phyloP scores from a whole-genome alignment of 1,140 invertebrate species.

The Melanaphis sacchari region DNA sequence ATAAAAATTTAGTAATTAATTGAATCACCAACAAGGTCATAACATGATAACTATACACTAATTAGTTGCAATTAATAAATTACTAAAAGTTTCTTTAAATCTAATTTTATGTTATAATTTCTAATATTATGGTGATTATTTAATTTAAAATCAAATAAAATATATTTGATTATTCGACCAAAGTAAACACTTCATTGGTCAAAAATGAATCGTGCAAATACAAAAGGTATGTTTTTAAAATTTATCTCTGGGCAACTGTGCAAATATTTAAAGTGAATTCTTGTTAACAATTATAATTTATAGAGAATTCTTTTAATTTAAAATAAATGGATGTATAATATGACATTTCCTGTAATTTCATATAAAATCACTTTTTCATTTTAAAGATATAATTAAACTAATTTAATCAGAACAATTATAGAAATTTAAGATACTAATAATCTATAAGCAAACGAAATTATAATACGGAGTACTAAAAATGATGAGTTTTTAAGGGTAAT shows the following conservation, averaged over 20 bases:
- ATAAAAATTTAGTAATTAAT: neutral
- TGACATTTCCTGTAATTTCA: neutral
- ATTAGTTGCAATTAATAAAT: neutral
- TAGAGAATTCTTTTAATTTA: neutral
- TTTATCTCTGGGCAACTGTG: neutral
- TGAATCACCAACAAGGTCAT: neutral
- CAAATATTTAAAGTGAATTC: neutral
- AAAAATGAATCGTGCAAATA: neutral
- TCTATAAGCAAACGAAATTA: neutral
- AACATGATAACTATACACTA: neutral
- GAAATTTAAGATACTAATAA: neutral
- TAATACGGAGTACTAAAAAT: neutral
- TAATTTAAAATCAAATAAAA: neutral
- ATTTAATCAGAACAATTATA: conserved; percentile 1
- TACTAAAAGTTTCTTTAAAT: neutral
- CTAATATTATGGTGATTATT: neutral
- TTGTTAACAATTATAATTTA: neutral
- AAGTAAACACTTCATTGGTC: neutral
- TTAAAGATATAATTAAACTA: neutral
- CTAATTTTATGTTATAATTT: neutral
- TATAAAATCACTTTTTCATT: neutral
- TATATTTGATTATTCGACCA: neutral
- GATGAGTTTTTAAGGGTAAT: neutral
- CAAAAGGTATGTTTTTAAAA: neutral
- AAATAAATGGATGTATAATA: neutral